phyloP scores from a whole-genome alignment of 2,888 invertebrate genomes.

The Leucophenga montana region DNA sequence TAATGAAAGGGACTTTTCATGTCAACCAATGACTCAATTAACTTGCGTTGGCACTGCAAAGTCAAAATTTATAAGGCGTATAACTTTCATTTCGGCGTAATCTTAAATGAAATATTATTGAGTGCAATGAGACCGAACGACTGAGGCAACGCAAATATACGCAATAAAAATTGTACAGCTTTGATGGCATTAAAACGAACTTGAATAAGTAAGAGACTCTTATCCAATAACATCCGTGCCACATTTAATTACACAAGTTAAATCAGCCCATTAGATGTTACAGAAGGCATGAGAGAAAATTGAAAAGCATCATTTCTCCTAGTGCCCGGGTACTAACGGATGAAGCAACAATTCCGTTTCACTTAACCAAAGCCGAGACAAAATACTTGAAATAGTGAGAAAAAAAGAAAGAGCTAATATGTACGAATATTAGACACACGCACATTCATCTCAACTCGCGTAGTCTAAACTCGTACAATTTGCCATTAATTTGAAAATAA shows the following conservation, averaged over 20 bases:
- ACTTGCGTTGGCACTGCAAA: too few relatives aligned
- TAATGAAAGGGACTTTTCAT: too few relatives aligned
- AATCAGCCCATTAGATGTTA: slow-evolving; percentile 50
- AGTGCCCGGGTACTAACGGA: not conserved
- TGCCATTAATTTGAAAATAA: slow-evolving; percentile 62
- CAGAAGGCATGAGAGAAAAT: slow-evolving; percentile 30
- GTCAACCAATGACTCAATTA: too few relatives aligned
- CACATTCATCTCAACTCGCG: not conserved
- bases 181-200: not conserved
- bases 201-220: too few relatives aligned
- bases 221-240: slow-evolving; percentile 52
- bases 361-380: slow-evolving; percentile 10
- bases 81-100: not conserved
- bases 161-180: slow-evolving; percentile 15
- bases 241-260: slow-evolving; percentile 64
- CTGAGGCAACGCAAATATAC: not conserved
- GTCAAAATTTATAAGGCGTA: not conserved
- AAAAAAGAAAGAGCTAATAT: too few relatives aligned
- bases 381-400: not conserved
- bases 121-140: slow-evolving; percentile 45
- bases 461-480: slow-evolving; percentile 46
- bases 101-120: slow-evolving; percentile 41
- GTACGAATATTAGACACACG: not conserved
- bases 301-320: not conserved
- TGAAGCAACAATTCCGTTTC: slow-evolving; percentile 23